Evolutionary conservation across 1,140 invertebrate species (phyloP), one percentile per base, ranked within the genome.

Genomic region (Heliothis virescens): DNA sequence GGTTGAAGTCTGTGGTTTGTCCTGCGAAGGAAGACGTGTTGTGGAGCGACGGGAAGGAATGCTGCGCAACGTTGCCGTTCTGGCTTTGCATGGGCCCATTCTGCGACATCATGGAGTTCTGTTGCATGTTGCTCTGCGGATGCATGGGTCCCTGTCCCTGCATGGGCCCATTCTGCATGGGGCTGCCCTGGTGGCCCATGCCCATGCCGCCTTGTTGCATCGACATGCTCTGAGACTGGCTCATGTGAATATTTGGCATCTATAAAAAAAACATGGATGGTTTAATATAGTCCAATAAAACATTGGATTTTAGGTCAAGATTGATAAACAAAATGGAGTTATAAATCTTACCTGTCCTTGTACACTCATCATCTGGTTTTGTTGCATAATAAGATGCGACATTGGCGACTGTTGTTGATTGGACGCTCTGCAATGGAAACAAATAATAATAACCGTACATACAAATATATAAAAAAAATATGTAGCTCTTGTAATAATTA

Each of bases 1-100:
- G 95, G 91, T 96, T 97, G 87, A 97, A 97, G 88, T 97, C 97
- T 21, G 96, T 95, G 0, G 96, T 90, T 90, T 95, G 96, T 83
- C 87, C 95, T 60, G 95, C 91, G 93, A 95, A 96, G 92, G 94
- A 94, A 89, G 94, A 95, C 93, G 92, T 91, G 87, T 85, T 92
- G 80, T 91, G 95, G 82, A 91, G 91, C 62, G 92, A 94, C 74
- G 89, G 90, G 86, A 91, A 93, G 57, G 85, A 83, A 77, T 82
- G 89, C 60, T 86, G 88, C 53, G 71, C 80, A 12, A 52, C 47
- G 83, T 84, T 86, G 81, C 83, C 84, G 83, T 83, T 88, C 65
- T 85, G 82, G 10, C 29, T 78, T 59, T 88, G 90, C 83, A 94
- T 91, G 21, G 89, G 88, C 15, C 89, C 86, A 47, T 87, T 89